Conservation (phyloP, 1,140 invertebrate species). For the Macrotrachela quadricornifera region DNA sequence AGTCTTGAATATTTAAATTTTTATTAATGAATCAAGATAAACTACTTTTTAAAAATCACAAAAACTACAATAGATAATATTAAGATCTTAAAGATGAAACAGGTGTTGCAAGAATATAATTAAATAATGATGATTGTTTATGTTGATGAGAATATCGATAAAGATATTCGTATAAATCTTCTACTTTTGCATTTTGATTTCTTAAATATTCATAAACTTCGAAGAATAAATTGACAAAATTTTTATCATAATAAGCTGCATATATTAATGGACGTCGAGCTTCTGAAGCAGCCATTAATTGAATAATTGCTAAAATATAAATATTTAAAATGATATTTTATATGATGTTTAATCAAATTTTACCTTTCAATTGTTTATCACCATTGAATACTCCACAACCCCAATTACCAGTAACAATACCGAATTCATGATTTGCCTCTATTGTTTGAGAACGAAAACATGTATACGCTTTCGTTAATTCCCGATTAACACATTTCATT, state of each 20-base stretch:
- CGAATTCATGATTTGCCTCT: too few species aligned
- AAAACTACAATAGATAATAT: too few species aligned
- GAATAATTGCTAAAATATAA: conserved; percentile 41
- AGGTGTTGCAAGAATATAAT: too few species aligned
- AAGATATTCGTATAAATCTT: neutral
- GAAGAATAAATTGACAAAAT: conserved; percentile 10
- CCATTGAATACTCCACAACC: conserved; percentile 80
- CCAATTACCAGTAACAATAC: conserved; percentile 81
- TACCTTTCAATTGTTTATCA: conserved; percentile 46
- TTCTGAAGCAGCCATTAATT: conserved; percentile 59
- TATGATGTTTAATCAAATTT: conserved; percentile 32
- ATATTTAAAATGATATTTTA: neutral
- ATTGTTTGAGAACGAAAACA: too few species aligned
- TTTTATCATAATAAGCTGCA: conserved; percentile 60
- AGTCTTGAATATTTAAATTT: too few species aligned
- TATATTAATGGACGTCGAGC: conserved; percentile 52
- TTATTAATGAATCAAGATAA: too few species aligned
- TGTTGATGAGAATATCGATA: too few species aligned
- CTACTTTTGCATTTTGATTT: neutral
- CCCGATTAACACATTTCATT: too few species aligned
- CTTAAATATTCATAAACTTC: neutral
- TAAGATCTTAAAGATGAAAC: too few species aligned
- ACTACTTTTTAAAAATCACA: too few species aligned
- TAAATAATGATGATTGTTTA: too few species aligned
- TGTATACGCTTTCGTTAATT: too few species aligned